Base-by-base conservation (phyloP, 2,797 vertebrate genomes). In the Macroramphosus scolopax region DNA sequence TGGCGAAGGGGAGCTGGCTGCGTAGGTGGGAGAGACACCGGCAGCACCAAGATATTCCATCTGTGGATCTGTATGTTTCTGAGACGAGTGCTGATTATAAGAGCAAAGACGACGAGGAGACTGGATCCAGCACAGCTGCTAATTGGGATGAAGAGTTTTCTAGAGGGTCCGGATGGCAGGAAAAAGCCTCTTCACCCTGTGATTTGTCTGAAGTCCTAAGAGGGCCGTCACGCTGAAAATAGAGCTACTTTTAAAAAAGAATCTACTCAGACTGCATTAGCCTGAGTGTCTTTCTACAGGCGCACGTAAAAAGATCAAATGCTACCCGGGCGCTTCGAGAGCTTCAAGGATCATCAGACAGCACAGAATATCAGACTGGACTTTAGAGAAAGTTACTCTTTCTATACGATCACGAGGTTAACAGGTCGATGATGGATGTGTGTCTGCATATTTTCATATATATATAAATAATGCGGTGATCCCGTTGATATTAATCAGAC, bases 1-100 rank as follows among this genome's bases (percentile, higher is more conserved):
- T 42, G 30, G 51, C 3, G 57, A 17, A 31, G 51, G 16, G 18
- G n/a, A 9, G 1, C 12, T 15, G 34, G 6, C 13, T 31, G 42
- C 43, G 17, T 17, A 16, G 36, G n/a, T n/a, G n/a, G n/a, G n/a
- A 17, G 13, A 38, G 16, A 10, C 18, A 31, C 22, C 5, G 7
- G 43, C 28, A 35, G 22, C 13, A 48, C n/a, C n/a, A n/a, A n/a
- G 6, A 3, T 22, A 3, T 22, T 22, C 20, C 6, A 3, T 22
- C 20, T 22, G 20, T 22, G 20, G 3, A 22, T 22, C 6, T 22
- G 20, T 22, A 22, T n/a, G n/a, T n/a, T n/a, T 6, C 20, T 22
- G 6, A 22, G 20, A 15, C 12, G 36, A 55, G 39, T 30, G 7
- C 5, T 29, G 12, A 18, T 33, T 13, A 12, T 6, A 34, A 4